phyloP scores from a whole-genome alignment of 2,888 invertebrate genomes.

The Drosophila limbata region DNA sequence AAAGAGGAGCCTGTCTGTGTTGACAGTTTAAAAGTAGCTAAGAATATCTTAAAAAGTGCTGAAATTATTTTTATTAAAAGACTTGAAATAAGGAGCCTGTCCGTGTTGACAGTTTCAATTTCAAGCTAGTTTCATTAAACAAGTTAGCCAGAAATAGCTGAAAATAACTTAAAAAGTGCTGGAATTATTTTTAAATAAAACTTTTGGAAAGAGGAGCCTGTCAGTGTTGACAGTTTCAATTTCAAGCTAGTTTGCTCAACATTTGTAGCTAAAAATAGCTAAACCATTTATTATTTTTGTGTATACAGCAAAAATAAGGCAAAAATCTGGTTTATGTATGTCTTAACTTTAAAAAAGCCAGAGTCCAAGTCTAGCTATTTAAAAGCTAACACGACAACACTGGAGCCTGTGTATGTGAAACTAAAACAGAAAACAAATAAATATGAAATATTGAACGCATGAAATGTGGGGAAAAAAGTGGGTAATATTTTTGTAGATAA shows the following conservation, averaged over 20 bases:
- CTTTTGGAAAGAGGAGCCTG: constrained; percentile 43
- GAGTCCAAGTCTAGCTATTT: background rate
- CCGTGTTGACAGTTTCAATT: constrained; percentile 2
- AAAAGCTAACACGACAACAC: background rate
- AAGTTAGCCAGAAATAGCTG: background rate
- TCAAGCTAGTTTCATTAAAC: background rate
- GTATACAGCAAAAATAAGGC: no score
- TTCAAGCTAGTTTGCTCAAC: background rate
- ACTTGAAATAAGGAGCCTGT: constrained; percentile 37
- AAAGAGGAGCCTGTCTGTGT: constrained; percentile 40
- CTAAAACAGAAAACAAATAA: constrained; percentile 66
- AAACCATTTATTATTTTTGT: background rate
- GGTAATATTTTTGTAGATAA: constrained; percentile 70
- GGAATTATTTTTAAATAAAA: no score
- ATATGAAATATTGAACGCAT: constrained; percentile 78
- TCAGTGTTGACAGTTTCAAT: constrained; percentile 1
- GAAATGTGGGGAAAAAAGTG: constrained; percentile 67
- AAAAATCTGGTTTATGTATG: no score
- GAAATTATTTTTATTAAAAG: no score
- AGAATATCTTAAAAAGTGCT: no score
- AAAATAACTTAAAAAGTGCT: no score
- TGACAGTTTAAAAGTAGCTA: background rate
- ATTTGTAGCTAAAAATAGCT: background rate
- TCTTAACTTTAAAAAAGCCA: background rate
- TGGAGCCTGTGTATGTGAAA: constrained; percentile 35